phyloP scores from a whole-genome alignment of 2,113 vertebrate genomes.

The Festucalex cinctus region DNA sequence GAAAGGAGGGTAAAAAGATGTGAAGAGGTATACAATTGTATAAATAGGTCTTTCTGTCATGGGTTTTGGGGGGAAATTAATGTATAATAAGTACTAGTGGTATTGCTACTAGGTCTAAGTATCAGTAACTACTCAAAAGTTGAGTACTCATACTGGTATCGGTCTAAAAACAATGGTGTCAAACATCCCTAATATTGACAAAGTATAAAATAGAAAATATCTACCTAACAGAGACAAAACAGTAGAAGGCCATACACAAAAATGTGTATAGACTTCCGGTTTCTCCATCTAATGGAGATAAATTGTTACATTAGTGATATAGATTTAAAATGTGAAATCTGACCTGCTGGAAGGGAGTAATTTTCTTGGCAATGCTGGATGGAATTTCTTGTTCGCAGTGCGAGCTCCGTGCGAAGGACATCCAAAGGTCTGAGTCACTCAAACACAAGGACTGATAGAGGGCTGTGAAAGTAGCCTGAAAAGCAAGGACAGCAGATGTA shows the following conservation, averaged over 20 bases:
- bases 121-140: no score
- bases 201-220: no score
- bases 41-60: no score
- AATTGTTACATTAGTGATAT: conserved; percentile 10
- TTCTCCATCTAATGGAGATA: neutral
- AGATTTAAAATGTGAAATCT: conserved; percentile 30
- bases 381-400: conserved; percentile 92
- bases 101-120: no score
- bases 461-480: conserved; percentile 81
- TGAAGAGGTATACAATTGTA: no score
- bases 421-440: conserved; percentile 85
- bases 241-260: neutral
- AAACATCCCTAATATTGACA: no score
- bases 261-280: neutral
- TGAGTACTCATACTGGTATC: no score
- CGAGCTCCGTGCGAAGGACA: conserved; percentile 83
- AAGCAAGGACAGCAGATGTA: conserved; percentile 35
- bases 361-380: conserved; percentile 78
- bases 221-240: neutral
- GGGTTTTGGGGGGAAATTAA: no score
- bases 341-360: conserved; percentile 94
- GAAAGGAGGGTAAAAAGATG: neutral
- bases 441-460: conserved; percentile 86
- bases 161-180: no score
- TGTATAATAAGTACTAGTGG: no score